A percentile compares a stretch with the other conserved stretches of the same genome.
Conservation (phyloP, 2,888 invertebrate genomes). For the Tachina fera region DNA sequence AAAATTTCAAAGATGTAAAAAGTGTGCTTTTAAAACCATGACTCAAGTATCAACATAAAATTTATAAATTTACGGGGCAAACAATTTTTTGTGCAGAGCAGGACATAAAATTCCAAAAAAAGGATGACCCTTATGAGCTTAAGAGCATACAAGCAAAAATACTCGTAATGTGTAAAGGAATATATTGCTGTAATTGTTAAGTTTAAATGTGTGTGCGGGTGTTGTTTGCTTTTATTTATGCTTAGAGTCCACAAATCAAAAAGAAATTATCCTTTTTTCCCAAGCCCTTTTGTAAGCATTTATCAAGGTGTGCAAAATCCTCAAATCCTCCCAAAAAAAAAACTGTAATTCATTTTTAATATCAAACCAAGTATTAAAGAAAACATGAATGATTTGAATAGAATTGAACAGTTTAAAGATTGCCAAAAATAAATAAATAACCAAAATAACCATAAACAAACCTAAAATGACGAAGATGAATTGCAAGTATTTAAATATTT, state of each 20-base stretch:
- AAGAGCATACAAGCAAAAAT: background rate
- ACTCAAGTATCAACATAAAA: slow-evolving; percentile 70
- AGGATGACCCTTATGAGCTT: slow-evolving; percentile 60
- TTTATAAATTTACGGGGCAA: slow-evolving; percentile 52
- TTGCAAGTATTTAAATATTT: slow-evolving; percentile 75
- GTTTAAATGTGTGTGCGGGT: background rate
- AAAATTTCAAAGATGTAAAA: background rate
- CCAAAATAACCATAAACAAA: slow-evolving; percentile 71
- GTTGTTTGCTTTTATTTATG: slow-evolving; percentile 42
- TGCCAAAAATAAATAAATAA: slow-evolving; percentile 62
- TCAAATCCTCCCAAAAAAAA: background rate
- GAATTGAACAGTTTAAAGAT: slow-evolving; percentile 19
- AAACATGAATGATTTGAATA: slow-evolving; percentile 42
- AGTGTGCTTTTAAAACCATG: slow-evolving; percentile 46
- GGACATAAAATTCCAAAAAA: slow-evolving; percentile 34
- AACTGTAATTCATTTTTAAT: slow-evolving; percentile 77
- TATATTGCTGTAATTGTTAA: slow-evolving; percentile 29
- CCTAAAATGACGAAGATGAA: slow-evolving; percentile 78
- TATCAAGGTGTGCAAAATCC: slow-evolving; percentile 63
- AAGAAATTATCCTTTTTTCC: slow-evolving; percentile 76
- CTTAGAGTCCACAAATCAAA: slow-evolving; percentile 74
- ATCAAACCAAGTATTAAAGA: slow-evolving; percentile 61
- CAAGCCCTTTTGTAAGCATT: slow-evolving; percentile 55
- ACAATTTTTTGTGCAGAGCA: slow-evolving; percentile 19
- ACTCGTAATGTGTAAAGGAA: background rate